A percentile compares a stretch with the other conserved stretches of the same genome.
phyloP scores from a whole-genome alignment of 1,140 invertebrate species.

The Conus ventricosus region DNA sequence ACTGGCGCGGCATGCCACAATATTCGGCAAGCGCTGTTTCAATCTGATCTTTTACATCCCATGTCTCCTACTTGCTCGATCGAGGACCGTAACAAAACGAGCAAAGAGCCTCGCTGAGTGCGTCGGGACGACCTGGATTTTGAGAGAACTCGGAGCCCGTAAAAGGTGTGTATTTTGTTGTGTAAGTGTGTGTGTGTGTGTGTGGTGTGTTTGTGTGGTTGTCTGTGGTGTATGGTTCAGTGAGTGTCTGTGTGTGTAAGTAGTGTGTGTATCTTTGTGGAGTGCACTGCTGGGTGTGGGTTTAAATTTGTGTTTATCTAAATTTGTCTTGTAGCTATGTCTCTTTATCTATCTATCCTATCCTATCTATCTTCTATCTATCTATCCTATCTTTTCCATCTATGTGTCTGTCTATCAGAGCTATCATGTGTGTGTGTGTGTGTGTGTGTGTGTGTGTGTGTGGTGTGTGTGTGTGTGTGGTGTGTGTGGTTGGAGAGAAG shows the following conservation, averaged over 20 bases:
- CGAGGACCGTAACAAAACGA: constrained; percentile 64
- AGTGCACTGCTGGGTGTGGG: neutral
- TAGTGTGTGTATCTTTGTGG: neutral
- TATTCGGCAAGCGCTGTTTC: constrained; percentile 59
- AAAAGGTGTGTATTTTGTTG: constrained; percentile 47
- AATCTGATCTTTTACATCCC: constrained; percentile 62
- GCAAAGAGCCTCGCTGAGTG: constrained; percentile 54
- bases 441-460: constrained; percentile 2
- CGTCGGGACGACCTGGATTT: constrained; percentile 63
- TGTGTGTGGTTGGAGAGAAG: too few relatives aligned
- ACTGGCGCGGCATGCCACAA: constrained; percentile 52
- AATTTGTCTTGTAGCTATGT: neutral
- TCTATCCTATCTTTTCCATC: too few relatives aligned
- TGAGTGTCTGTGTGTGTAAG: neutral
- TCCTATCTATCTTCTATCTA: too few relatives aligned
- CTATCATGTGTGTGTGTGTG: neutral
- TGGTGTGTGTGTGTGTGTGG: neutral
- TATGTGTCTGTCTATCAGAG: neutral
- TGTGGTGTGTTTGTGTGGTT: neutral
- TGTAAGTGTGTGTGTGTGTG: constrained; percentile 7
- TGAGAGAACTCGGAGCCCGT: constrained; percentile 53
- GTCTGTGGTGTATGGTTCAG: neutral
- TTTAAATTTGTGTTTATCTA: too few relatives aligned
- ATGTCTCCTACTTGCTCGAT: constrained; percentile 63
- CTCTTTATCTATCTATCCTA: neutral